Evolutionary conservation across 2,888 invertebrate species (phyloP), one percentile per base, ranked within the genome.

Genomic region (Tetragonula carbonaria): DNA sequence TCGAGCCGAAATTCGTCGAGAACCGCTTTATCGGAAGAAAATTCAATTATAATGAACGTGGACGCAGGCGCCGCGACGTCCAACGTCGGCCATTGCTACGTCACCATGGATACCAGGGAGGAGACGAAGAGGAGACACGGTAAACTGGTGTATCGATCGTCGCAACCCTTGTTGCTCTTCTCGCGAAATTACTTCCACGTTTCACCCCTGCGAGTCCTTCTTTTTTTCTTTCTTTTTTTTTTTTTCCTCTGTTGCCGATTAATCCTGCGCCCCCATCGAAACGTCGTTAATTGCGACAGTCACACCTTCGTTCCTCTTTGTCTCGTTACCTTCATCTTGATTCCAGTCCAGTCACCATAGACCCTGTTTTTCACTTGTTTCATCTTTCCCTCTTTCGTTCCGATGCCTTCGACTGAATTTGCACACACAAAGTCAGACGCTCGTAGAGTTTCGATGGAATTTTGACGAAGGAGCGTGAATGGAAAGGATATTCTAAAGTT

Each of bases 101-200:
- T 94, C 91, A 84, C 90, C 92, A 94, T 94, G 94, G 94, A 90
- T 90, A 94, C 93, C 89, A 86, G 85, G 87, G 91, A 91, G 93
- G 91, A 91, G 90, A 91, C 88, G 91, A 86, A 82, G 79, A 87
- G 88, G 88, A 91, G 90, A 91, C 82, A 82, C 73, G 3, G 77
- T 38, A 50, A 59, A 83, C 89, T 87, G 75, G 80, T 5, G 81
- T 93, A 93, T 93, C 91, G 93, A 93, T 93, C 86, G 59, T 45
- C 4, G 51, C 66, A 6, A 74, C 76, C 53, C 67, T 85, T 71
- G 80, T 2, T 53, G 21, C 21, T 65, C 59, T 59, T 66, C 75
- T 84, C 72, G 78, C 75, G 65, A 73, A 84, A 78, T 82, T 84
- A 38, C 78, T 73, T 57, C 53, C 72, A 38, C 55, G 18, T 13